Evolutionary conservation across 2,113 vertebrate species (phyloP).

Genomic region (Chionis minor): DNA sequence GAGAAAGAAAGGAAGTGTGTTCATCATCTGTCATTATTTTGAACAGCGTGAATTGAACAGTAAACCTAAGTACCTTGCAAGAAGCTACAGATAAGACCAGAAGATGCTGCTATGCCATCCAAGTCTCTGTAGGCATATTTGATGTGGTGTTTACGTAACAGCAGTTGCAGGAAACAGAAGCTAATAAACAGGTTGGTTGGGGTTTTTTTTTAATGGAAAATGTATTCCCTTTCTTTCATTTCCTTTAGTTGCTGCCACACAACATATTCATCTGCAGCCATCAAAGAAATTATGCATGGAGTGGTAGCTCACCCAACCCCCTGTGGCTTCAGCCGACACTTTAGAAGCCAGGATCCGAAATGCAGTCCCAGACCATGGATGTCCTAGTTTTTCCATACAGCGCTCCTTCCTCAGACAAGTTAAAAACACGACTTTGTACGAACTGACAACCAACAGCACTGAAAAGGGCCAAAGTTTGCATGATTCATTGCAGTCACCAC

Average conservation of each 20-base stretch:
- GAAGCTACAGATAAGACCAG: not conserved
- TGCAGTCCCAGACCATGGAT: not conserved
- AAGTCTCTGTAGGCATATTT: not conserved
- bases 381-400: conserved; percentile 5
- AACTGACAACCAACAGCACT: not conserved
- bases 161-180: conserved; percentile 47
- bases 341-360: not conserved
- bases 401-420: not conserved
- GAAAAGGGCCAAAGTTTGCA: not conserved
- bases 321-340: conserved; percentile 15
- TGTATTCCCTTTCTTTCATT: conserved; percentile 27
- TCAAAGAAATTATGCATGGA: conserved; percentile 56
- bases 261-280: conserved; percentile 45
- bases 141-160: conserved; percentile 17
- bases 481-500: not conserved
- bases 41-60: not conserved
- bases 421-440: not conserved
- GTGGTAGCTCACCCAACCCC: conserved; percentile 48
- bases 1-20: not conserved
- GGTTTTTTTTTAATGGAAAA: not conserved
- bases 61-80: not conserved
- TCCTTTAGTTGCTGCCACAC: conserved; percentile 47
- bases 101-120: not conserved
- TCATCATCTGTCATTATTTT: not conserved
- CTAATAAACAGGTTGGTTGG: not conserved